Evolutionary conservation across 2,797 vertebrate genomes (phyloP).

Genomic region (Propithecus perrieri): DNA sequence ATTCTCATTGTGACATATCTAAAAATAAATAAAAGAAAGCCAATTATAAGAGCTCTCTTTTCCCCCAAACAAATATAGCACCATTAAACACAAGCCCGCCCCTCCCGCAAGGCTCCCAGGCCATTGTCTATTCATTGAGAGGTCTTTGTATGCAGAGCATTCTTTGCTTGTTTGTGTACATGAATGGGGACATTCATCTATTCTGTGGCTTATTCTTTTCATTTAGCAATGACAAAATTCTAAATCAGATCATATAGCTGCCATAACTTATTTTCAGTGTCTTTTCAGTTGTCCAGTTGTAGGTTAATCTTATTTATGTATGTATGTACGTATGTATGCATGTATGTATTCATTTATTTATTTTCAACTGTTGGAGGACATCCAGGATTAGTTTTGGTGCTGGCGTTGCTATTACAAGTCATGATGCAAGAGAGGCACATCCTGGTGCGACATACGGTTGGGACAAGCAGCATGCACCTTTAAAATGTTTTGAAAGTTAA

Average conservation of each 20-base stretch:
- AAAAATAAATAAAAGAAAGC: neutral
- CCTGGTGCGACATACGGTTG: accelerated
- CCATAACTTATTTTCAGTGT: neutral
- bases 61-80: neutral
- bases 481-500: neutral
- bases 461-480: neutral
- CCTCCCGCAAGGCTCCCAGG: neutral
- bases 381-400: neutral
- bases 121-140: neutral
- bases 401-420: too few relatives aligned
- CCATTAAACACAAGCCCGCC: neutral
- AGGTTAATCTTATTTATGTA: neutral
- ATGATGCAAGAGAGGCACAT: neutral
- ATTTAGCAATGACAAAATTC: too few relatives aligned
- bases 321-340: too few relatives aligned
- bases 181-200: neutral
- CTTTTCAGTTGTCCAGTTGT: neutral
- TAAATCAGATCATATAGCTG: neutral
- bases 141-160: accelerated
- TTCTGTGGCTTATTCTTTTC: neutral
- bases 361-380: neutral
- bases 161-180: neutral
- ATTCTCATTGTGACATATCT: neutral
- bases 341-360: neutral
- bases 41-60: too few relatives aligned